Evolutionary conservation across 2,888 invertebrate genomes (phyloP).

Genomic region (Thera britannica): DNA sequence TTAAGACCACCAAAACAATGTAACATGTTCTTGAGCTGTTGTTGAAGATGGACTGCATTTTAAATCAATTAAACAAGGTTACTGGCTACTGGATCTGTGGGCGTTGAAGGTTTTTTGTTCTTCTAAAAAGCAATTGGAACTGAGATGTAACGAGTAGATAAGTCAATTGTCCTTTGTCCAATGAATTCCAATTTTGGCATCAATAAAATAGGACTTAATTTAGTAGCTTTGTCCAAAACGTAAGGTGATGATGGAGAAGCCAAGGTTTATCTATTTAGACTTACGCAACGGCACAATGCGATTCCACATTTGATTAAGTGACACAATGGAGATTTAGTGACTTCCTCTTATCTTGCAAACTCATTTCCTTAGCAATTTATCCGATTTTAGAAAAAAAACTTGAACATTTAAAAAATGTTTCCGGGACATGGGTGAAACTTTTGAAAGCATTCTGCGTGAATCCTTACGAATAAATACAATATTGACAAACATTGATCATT

Average conservation of each 20-base stretch:
- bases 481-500: neutral
- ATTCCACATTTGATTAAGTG: conserved; percentile 22
- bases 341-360: conserved; percentile 27
- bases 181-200: conserved; percentile 1
- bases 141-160: conserved; percentile 12
- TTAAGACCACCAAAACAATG: conserved; percentile 42
- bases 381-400: no score
- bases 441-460: neutral
- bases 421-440: neutral
- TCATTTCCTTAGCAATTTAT: conserved; percentile 33
- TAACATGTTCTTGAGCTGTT: conserved; percentile 54
- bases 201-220: neutral
- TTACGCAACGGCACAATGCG: neutral
- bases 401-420: no score
- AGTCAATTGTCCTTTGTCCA: conserved; percentile 17
- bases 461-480: neutral
- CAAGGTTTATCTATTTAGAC: neutral
- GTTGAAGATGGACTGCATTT: conserved; percentile 46
- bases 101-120: conserved; percentile 51
- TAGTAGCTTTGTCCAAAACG: neutral
- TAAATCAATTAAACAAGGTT: conserved; percentile 44
- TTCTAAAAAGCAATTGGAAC: conserved; percentile 27
- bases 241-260: no score
- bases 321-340: conserved; percentile 18
- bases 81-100: conserved; percentile 37